phyloP scores from a whole-genome alignment of 2,888 invertebrate genomes.

The Podotricha telesiphe region DNA sequence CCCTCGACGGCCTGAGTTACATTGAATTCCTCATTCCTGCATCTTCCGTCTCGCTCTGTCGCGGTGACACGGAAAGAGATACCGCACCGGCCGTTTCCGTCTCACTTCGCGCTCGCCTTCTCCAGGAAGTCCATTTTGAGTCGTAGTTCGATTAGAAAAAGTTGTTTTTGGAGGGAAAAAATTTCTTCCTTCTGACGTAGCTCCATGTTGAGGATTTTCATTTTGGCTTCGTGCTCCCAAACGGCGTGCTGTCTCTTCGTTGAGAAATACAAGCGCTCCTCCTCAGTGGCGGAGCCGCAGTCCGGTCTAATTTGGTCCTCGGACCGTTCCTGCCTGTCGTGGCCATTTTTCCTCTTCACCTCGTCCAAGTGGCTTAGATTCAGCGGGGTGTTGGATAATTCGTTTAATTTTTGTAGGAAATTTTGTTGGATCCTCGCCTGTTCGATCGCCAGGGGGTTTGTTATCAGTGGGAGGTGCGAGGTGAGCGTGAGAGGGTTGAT shows the following conservation, averaged over 20 bases:
- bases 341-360: constrained; percentile 59
- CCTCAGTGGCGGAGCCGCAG: constrained; percentile 65
- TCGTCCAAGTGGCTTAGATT: constrained; percentile 77
- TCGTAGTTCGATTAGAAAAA: constrained; percentile 76
- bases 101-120: constrained; percentile 74
- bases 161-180: constrained; percentile 78
- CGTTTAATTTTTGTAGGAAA: constrained; percentile 71
- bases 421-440: constrained; percentile 75
- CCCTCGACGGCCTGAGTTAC: no score
- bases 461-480: constrained; percentile 55
- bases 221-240: constrained; percentile 80
- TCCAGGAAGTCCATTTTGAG: constrained; percentile 82
- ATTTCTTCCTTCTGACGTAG: constrained; percentile 78
- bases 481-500: constrained; percentile 51
- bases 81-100: no score
- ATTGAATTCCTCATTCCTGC: background rate
- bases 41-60: background rate
- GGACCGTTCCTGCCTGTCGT: constrained; percentile 55
- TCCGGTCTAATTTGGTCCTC: constrained; percentile 62
- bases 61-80: background rate
- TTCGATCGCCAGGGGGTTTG: constrained; percentile 71
- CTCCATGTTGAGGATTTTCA: constrained; percentile 80
- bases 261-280: constrained; percentile 71
- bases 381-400: constrained; percentile 74
- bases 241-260: constrained; percentile 78